phyloP scores from a whole-genome alignment of 64 coral and sea anemone species.

The Exaiptasia diaphana region DNA sequence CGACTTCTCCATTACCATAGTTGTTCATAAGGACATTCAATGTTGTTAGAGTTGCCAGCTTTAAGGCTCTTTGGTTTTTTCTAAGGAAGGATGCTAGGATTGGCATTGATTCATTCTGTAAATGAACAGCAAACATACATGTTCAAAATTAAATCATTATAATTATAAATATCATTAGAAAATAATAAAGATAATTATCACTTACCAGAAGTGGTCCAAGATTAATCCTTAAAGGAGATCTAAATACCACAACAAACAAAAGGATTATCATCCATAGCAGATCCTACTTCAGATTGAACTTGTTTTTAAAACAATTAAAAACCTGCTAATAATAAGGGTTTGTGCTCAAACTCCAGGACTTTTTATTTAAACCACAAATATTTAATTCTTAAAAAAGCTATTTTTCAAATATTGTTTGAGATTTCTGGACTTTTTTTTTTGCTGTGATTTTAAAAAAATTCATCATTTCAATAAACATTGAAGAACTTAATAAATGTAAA shows the following conservation, averaged over 20 bases:
- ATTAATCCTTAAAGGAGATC: slow-evolving; percentile 84
- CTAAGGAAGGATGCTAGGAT: slow-evolving; percentile 90
- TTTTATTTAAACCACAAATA: too few species aligned
- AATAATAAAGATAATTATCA: not conserved
- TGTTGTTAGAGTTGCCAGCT: slow-evolving; percentile 79
- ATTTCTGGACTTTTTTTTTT: too few species aligned
- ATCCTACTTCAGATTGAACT: too few species aligned
- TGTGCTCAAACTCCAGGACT: too few species aligned
- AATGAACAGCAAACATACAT: not conserved
- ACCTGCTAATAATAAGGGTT: too few species aligned
- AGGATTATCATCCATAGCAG: not conserved
- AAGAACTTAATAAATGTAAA: too few species aligned
- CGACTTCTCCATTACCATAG: slow-evolving; percentile 87
- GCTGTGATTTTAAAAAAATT: too few species aligned
- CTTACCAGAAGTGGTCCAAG: slow-evolving; percentile 87
- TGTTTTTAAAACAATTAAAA: too few species aligned
- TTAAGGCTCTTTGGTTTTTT: slow-evolving; percentile 94
- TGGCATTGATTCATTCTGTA: slow-evolving; percentile 92
- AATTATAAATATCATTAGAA: not conserved
- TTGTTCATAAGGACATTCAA: slow-evolving; percentile 86
- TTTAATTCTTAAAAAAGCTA: too few species aligned
- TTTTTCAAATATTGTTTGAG: too few species aligned
- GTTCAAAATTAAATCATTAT: not conserved
- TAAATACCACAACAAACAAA: not conserved
- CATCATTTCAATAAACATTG: too few species aligned